Evolutionary conservation across 2,888 invertebrate species (phyloP), one percentile per base, ranked within the genome.

Genomic region (Subacronicta megacephala): DNA sequence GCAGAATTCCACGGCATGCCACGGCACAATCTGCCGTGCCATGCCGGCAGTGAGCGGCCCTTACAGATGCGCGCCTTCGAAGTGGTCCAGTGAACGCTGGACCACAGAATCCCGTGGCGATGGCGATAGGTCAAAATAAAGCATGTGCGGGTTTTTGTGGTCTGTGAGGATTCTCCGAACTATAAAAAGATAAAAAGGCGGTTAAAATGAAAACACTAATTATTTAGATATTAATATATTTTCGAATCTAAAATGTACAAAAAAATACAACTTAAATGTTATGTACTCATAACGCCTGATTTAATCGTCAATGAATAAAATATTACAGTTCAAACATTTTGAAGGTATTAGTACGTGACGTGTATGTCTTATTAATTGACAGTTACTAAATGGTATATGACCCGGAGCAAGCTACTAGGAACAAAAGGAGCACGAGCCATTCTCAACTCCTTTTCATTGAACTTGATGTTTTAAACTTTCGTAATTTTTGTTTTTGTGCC

Each of bases 171-270:
- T n/a, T n/a, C n/a, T n/a, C n/a, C n/a, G n/a, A n/a, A n/a, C n/a
- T n/a, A n/a, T n/a, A n/a, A n/a, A n/a, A n/a, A n/a, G n/a, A n/a
- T n/a, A n/a, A n/a, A 16, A 10, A 37, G 10, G 7, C 2, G 2
- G 12, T 7, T 26, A 50, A 72, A 83, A 85, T 82, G 62, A 90
- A 89, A 90, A 86, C 77, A 83, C 78, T 62, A 77, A n/a, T 84
- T 82, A 90, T 94, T 94, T 93, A 94, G 93, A 94, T 95, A 95
- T 95, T 94, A 94, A 95, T 96, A 95, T 95, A 95, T 95, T 95
- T 95, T 95, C 95, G 95, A 95, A 95, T 95, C 95, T 95, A 95
- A 95, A 96, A 95, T 96, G 96, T 96, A 96, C 96, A 96, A 96
- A 96, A 75, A 96, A 95, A 96, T 96, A 95, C 95, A 95, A 95